Evolutionary conservation across 1,140 invertebrate genomes (phyloP).

Genomic region (Eueides isabella): DNA sequence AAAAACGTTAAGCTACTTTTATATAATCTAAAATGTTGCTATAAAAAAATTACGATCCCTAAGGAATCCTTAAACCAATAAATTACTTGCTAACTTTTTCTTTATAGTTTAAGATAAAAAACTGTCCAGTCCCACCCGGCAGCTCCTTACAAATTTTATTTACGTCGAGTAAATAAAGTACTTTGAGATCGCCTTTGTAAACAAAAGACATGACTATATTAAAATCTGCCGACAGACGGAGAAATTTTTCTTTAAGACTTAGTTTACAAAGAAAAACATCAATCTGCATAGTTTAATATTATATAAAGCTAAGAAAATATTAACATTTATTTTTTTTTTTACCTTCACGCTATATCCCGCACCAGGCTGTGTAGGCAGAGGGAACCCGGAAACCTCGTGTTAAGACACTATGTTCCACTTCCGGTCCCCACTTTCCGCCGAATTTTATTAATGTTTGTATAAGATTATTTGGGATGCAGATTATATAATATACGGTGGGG

Average conservation of each 20-base stretch:
- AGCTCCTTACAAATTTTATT: constrained; percentile 20
- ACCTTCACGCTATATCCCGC: too few relatives aligned
- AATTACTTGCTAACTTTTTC: not conserved
- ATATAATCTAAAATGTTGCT: not conserved
- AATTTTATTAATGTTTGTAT: too few relatives aligned
- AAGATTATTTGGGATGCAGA: too few relatives aligned
- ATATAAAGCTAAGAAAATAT: too few relatives aligned
- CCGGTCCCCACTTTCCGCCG: too few relatives aligned
- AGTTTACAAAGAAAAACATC: not conserved
- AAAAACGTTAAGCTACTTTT: too few relatives aligned
- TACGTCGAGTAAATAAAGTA: constrained; percentile 22
- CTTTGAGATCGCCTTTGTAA: constrained; percentile 18
- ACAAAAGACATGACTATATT: too few relatives aligned
- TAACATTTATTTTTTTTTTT: too few relatives aligned
- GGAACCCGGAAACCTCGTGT: too few relatives aligned
- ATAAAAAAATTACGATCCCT: not conserved
- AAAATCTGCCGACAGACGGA: not conserved
- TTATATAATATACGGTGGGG: too few relatives aligned
- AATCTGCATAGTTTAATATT: not conserved
- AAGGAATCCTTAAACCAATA: not conserved
- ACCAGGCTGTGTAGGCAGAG: too few relatives aligned
- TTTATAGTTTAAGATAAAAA: not conserved
- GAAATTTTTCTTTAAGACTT: not conserved
- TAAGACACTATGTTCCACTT: too few relatives aligned
- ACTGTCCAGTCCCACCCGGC: not conserved